Evolutionary conservation across 2,888 invertebrate species (phyloP).

Genomic region (Napeogenes sylphis): DNA sequence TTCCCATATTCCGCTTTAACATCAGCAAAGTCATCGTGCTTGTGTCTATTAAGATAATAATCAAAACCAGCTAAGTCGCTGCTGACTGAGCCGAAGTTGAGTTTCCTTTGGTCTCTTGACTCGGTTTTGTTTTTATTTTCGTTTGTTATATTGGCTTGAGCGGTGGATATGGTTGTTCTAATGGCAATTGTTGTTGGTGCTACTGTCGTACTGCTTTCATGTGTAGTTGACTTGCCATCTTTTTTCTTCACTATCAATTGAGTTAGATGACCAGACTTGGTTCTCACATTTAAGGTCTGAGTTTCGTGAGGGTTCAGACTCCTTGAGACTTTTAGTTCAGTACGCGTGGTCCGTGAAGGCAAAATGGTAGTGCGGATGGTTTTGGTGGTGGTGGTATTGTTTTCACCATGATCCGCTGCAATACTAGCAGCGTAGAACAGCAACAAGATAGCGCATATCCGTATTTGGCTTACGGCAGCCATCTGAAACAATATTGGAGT

Average conservation of each 20-base stretch:
- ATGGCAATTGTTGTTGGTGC: conserved; percentile 58
- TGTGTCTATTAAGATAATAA: conserved; percentile 67
- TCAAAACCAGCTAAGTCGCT: conserved; percentile 71
- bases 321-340: conserved; percentile 86
- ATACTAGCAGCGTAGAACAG: conserved; percentile 47
- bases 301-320: conserved; percentile 87
- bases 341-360: conserved; percentile 81
- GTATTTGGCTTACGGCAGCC: conserved; percentile 63
- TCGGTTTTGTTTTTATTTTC: conserved; percentile 66
- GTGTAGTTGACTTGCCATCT: conserved; percentile 72
- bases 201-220: conserved; percentile 40
- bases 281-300: conserved; percentile 86
- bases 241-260: conserved; percentile 86
- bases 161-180: conserved; percentile 45
- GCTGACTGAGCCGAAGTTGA: conserved; percentile 59
- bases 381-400: conserved; percentile 59
- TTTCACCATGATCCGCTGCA: conserved; percentile 49
- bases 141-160: conserved; percentile 44
- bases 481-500: conserved; percentile 59
- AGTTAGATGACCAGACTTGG: conserved; percentile 85
- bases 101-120: conserved; percentile 66
- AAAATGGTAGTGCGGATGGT: conserved; percentile 66
- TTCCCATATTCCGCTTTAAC: conserved; percentile 74
- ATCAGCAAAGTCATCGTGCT: conserved; percentile 64
- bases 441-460: conserved; percentile 61